Base-by-base conservation (phyloP, 2,888 invertebrate species). In the Lasioglossum pauxillum region DNA sequence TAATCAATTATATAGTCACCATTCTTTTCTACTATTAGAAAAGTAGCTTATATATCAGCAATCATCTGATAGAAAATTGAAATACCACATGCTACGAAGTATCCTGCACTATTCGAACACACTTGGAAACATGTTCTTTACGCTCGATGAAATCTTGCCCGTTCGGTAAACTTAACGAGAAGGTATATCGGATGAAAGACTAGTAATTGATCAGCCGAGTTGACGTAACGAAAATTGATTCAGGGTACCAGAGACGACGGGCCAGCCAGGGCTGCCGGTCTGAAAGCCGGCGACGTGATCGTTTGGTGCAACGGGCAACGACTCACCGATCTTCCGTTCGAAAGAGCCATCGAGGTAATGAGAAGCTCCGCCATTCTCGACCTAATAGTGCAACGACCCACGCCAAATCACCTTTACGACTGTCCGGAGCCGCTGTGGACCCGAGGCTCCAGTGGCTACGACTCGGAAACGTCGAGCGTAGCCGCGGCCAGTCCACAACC, bases 201-300 rank as follows among this genome's bases (percentile, higher is more conserved):
- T 69, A 10, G 23, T 12, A 69, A 69, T 10, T 5, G 35, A 38
- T n/a, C 38, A 41, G 5, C 10, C 23, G 38, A n/a, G 73, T 67
- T 79, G 31, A 78, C 57, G 14, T 27, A 60, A 67, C 53, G 72
- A 87, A 75, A 75, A 75, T 83, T 60, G 23, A 16, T 75, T 76
- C 98, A 99, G 96, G 98, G 98, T 92, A 98, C 98, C 78, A 97
- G 98, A 94, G 98, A 98, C 90, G 98, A 98, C 44, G 98, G 99
- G 72, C 97, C 99, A 82, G 99, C 99, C 0, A 96, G 98, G 75
- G 98, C 98, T 92, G 98, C 98, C 2, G 99, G 99, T 0, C 95
- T 99, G 27, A 96, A 98, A 92, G 98, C 98, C 0, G 99, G 99
- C 10, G 99, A 99, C 95, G 98, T 99, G 95, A 98, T 99, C 88